phyloP scores from a whole-genome alignment of 1,140 invertebrate species.

The Drosophila triauraria region DNA sequence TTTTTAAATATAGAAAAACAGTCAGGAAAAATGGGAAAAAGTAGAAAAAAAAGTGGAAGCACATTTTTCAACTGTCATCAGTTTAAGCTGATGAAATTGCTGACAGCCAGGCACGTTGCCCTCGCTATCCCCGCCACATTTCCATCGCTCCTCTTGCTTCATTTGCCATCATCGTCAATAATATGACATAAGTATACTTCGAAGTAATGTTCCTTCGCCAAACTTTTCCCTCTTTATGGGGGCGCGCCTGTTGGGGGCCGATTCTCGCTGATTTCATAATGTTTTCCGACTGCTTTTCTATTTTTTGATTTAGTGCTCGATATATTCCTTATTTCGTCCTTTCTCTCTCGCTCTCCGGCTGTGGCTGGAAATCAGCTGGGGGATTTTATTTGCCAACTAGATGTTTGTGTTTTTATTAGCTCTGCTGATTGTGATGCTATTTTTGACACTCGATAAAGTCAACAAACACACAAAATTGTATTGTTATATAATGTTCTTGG shows the following conservation, averaged over 20 bases:
- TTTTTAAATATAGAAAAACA: slow-evolving; percentile 54
- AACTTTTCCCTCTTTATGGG: slow-evolving; percentile 25
- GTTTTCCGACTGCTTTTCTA: slow-evolving; percentile 37
- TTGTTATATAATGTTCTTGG: slow-evolving; percentile 2
- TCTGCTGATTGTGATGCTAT: slow-evolving; percentile 64
- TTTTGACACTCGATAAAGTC: slow-evolving; percentile 74
- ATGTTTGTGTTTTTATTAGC: slow-evolving; percentile 46
- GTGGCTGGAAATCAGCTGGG: background rate
- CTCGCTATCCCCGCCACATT: background rate
- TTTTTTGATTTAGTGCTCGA: slow-evolving; percentile 66
- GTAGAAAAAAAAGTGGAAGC: slow-evolving; percentile 43
- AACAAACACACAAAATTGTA: slow-evolving; percentile 54
- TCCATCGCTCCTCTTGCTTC: slow-evolving; percentile 36
- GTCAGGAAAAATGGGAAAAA: slow-evolving; percentile 4
- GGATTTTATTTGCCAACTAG: slow-evolving; percentile 16
- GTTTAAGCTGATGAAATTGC: slow-evolving; percentile 66
- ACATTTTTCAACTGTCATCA: slow-evolving; percentile 76
- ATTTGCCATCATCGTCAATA: slow-evolving; percentile 73
- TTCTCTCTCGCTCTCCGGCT: slow-evolving; percentile 14
- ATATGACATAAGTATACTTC: slow-evolving; percentile 65
- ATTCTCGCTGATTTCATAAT: slow-evolving; percentile 65
- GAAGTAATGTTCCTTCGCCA: slow-evolving; percentile 21
- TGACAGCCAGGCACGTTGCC: slow-evolving; percentile 15
- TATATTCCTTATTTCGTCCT: slow-evolving; percentile 39
- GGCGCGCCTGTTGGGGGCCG: slow-evolving; percentile 4